Conservation (phyloP, 1,140 invertebrate species). For the Gonatopus flavifemur region DNA sequence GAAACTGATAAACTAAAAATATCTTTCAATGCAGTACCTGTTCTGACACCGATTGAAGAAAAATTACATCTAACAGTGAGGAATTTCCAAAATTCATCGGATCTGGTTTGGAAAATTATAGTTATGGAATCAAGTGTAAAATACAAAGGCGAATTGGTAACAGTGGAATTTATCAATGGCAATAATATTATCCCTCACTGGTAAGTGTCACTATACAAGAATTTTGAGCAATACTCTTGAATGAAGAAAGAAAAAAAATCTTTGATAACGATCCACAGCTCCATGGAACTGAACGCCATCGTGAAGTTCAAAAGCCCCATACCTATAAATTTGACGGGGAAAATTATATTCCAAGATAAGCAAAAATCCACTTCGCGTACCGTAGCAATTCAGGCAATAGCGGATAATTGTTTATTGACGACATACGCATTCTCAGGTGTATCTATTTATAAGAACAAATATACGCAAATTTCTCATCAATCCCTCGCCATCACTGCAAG, state of each 20-base stretch:
- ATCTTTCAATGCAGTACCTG: slow-evolving; percentile 25
- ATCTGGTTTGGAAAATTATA: slow-evolving; percentile 7
- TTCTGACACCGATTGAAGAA: slow-evolving; percentile 11
- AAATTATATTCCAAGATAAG: slow-evolving; percentile 4
- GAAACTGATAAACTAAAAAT: slow-evolving; percentile 20
- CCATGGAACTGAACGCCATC: slow-evolving; percentile 8
- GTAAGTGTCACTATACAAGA: slow-evolving; percentile 14
- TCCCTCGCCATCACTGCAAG: not conserved
- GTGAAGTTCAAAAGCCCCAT: slow-evolving; percentile 14
- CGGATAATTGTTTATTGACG: slow-evolving; percentile 24
- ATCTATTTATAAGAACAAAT: not conserved
- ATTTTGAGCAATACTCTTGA: too few relatives aligned
- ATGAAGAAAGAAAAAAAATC: not conserved
- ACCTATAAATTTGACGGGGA: slow-evolving; percentile 6
- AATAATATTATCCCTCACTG: not conserved
- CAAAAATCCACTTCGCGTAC: not conserved
- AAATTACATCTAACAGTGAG: slow-evolving; percentile 12
- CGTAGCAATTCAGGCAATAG: slow-evolving; percentile 11
- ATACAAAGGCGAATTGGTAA: slow-evolving; percentile 9
- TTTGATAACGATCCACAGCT: slow-evolving; percentile 2
- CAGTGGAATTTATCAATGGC: slow-evolving; percentile 11
- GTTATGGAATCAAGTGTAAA: slow-evolving; percentile 7
- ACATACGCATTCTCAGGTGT: slow-evolving; percentile 3
- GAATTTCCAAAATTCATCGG: slow-evolving; percentile 12
- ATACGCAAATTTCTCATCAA: not conserved